phyloP scores from a whole-genome alignment of 1,140 invertebrate genomes.

The Acromyrmex charruanus region DNA sequence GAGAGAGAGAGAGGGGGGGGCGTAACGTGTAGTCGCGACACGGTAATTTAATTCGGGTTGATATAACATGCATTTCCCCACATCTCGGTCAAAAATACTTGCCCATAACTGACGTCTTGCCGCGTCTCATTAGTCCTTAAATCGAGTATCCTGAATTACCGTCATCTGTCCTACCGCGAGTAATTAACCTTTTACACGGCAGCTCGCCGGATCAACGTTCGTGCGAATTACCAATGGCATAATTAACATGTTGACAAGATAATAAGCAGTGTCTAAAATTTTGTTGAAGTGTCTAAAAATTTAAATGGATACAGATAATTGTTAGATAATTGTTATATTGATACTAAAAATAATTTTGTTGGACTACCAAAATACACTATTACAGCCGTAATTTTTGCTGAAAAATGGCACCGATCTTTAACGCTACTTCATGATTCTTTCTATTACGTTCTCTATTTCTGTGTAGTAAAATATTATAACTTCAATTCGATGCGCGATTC shows the following conservation, averaged over 20 bases:
- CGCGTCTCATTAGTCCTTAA: slow-evolving; percentile 35
- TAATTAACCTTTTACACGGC: slow-evolving; percentile 26
- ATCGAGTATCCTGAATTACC: slow-evolving; percentile 21
- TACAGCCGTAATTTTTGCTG: too few species aligned
- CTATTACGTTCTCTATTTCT: too few species aligned
- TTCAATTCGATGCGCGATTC: background rate
- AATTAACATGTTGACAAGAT: background rate
- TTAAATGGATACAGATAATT: too few species aligned
- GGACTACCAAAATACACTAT: too few species aligned
- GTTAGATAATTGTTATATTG: too few species aligned
- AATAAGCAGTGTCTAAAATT: background rate
- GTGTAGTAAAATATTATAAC: background rate
- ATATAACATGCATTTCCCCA: background rate
- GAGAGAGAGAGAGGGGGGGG: background rate
- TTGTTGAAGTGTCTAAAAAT: too few species aligned
- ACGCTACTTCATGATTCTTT: too few species aligned
- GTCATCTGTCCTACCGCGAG: background rate
- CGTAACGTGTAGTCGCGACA: background rate
- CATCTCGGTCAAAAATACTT: slow-evolving; percentile 35
- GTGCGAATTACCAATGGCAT: background rate
- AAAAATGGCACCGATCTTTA: too few species aligned
- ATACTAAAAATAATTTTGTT: too few species aligned
- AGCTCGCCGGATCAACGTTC: background rate
- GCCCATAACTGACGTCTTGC: slow-evolving; percentile 48
- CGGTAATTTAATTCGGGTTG: slow-evolving; percentile 45